phyloP scores from a whole-genome alignment of 2,797 vertebrate species.

The Pseudochirops corinnae region DNA sequence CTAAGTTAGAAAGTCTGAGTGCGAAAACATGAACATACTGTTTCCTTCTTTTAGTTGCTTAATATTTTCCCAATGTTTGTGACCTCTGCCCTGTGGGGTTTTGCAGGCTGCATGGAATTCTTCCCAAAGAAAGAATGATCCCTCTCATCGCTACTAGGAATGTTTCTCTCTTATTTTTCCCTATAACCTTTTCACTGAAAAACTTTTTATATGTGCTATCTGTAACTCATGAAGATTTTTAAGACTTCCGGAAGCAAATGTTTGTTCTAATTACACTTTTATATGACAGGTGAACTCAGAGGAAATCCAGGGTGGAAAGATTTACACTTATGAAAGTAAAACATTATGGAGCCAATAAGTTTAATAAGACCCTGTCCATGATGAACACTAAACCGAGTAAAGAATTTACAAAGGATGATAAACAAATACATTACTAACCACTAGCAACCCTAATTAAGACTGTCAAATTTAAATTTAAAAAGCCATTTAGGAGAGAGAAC shows the following conservation, averaged over 20 bases:
- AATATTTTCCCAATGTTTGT: neutral
- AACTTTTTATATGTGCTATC: conserved; percentile 6
- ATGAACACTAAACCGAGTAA: conserved; percentile 1
- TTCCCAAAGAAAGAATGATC: conserved; percentile 54
- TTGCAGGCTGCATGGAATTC: conserved; percentile 19
- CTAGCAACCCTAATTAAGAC: conserved; percentile 22
- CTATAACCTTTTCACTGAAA: conserved; percentile 25
- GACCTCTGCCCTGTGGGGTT: neutral
- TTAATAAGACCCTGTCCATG: conserved; percentile 48
- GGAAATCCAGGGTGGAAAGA: conserved; percentile 57
- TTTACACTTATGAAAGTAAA: neutral
- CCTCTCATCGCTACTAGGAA: conserved; percentile 1
- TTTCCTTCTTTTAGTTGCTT: conserved; percentile 12
- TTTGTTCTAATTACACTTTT: conserved; percentile 68
- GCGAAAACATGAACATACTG: conserved; percentile 4
- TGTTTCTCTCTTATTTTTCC: conserved; percentile 52
- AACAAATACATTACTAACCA: conserved; percentile 52
- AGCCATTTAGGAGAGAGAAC: conserved; percentile 37
- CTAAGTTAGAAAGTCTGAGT: conserved; percentile 36
- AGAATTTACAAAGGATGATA: conserved; percentile 15
- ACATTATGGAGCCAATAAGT: neutral
- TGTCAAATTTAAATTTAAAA: conserved; percentile 10
- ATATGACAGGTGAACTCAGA: conserved; percentile 43
- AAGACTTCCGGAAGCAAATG: conserved; percentile 65
- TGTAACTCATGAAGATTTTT: conserved; percentile 28